Evolutionary conservation across 2,113 vertebrate genomes (phyloP).

Genomic region (Rissa tridactyla): DNA sequence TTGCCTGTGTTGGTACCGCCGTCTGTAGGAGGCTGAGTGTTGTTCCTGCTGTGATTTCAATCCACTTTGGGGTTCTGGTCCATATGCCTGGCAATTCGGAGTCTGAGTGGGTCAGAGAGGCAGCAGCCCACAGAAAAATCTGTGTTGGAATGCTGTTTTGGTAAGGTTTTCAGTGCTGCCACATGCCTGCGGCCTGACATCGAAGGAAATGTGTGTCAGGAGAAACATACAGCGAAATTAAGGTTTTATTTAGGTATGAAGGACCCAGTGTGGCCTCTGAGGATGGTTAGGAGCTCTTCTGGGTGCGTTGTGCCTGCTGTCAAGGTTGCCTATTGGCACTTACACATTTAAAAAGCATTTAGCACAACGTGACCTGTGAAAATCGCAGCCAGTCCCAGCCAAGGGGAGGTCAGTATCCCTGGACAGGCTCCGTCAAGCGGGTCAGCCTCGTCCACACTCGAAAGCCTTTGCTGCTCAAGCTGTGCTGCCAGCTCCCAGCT

Average conservation of each 20-base stretch:
- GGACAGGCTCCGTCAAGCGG: not conserved
- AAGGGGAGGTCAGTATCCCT: too few species aligned
- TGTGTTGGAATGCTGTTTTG: not conserved
- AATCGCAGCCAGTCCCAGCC: not conserved
- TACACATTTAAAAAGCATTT: not conserved
- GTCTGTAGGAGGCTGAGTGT: not conserved
- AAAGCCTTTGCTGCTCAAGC: not conserved
- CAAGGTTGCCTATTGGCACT: not conserved
- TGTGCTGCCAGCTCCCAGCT: rapidly evolving
- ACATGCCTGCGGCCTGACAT: rapidly evolving
- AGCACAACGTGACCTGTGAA: not conserved
- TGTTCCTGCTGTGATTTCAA: not conserved
- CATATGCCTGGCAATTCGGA: not conserved
- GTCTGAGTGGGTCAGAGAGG: not conserved
- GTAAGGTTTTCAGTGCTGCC: not conserved
- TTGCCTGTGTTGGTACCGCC: not conserved
- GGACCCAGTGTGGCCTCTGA: rapidly evolving
- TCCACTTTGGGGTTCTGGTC: too few species aligned
- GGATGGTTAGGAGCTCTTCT: rapidly evolving
- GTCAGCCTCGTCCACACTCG: not conserved
- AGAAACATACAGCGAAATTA: not conserved
- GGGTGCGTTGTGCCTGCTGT: not conserved
- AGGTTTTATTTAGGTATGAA: not conserved
- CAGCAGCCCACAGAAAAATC: not conserved
- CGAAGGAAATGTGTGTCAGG: rapidly evolving